Base-by-base conservation (phyloP, 2,113 vertebrate genomes). In the Rhinogobius similis region DNA sequence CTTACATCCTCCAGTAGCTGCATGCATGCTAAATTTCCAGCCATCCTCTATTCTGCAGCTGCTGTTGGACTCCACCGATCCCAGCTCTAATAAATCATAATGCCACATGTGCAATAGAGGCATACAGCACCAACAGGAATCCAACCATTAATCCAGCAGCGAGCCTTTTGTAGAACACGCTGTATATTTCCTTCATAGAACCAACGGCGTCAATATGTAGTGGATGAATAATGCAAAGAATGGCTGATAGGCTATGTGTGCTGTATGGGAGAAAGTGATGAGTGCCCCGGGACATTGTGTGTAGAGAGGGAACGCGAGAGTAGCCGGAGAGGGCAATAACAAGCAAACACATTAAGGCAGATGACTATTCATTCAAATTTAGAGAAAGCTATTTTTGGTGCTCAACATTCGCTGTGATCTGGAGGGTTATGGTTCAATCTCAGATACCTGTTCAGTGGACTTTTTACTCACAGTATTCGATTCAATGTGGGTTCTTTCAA, bases 51-150 rank as follows among this genome's bases (percentile, higher is more conserved):
- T n/a, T 56, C 53, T 69, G 44, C 76, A 66, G 72, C 70, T 59
- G 79, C 70, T 56, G 62, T 44, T 21, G 65, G 58, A 73, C 59
- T 61, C 58, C 75, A 65, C 80, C 75, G 69, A 74, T 81, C 73
- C 44, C 46, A 55, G 55, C 44, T 53, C 32, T 72, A 58, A 78
- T 84, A 87, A 80, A 86, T 86, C 70, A 83, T 65, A 79, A 24
- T 67, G 74, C 59, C 62, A 76, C 65, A 43, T 65, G 53, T 61
- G 48, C 68, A 62, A 59, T 78, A 68, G 58, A 56, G 61, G 16
- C 56, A 5, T 67, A 67, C 62, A 64, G 1, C 5, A 8, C 70
- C 61, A 74, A 86, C 77, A 68, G 83, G 82, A 82, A 70, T 44
- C 65, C 67, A 79, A 70, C 72, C 38, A 85, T 82, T 62, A 68